A percentile compares a stretch with the other conserved stretches of the same genome.
Evolutionary conservation across 2,888 invertebrate genomes (phyloP).

Genomic region (Patella pellucida): DNA sequence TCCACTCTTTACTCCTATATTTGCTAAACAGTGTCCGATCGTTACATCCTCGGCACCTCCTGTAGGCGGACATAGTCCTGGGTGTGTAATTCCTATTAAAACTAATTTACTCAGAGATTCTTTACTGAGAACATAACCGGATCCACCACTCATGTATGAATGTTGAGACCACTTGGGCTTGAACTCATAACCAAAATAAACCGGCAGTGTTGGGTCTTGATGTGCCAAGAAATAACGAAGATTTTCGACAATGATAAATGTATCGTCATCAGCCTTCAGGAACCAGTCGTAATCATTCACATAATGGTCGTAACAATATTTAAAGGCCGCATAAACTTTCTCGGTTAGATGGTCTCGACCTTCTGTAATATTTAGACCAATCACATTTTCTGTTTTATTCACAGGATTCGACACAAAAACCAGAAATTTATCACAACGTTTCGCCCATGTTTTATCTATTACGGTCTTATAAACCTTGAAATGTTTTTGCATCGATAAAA

Average conservation of each 20-base stretch:
- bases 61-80: no score
- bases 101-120: constrained; percentile 84
- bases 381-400: neutral
- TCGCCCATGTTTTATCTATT: constrained; percentile 95
- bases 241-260: constrained; percentile 96
- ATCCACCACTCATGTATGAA: constrained; percentile 73
- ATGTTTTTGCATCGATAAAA: constrained; percentile 92
- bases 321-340: constrained; percentile 93
- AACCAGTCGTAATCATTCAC: constrained; percentile 93
- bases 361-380: constrained; percentile 81
- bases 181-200: constrained; percentile 79
- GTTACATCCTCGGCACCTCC: no score
- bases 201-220: constrained; percentile 80
- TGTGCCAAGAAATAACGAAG: constrained; percentile 87
- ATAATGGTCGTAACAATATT: constrained; percentile 85
- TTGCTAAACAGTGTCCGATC: no score
- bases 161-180: constrained; percentile 47
- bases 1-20: no score
- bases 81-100: constrained; percentile 73
- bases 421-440: constrained; percentile 76
- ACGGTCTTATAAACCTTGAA: constrained; percentile 88
- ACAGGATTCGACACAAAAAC: constrained; percentile 68
- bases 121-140: constrained; percentile 85
- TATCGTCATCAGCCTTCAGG: constrained; percentile 97
- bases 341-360: constrained; percentile 93